Percentiles rank a stretch among this genome's conserved stretches.
phyloP scores from a whole-genome alignment of 2,888 invertebrate species.

The Pachymerium ferrugineum region DNA sequence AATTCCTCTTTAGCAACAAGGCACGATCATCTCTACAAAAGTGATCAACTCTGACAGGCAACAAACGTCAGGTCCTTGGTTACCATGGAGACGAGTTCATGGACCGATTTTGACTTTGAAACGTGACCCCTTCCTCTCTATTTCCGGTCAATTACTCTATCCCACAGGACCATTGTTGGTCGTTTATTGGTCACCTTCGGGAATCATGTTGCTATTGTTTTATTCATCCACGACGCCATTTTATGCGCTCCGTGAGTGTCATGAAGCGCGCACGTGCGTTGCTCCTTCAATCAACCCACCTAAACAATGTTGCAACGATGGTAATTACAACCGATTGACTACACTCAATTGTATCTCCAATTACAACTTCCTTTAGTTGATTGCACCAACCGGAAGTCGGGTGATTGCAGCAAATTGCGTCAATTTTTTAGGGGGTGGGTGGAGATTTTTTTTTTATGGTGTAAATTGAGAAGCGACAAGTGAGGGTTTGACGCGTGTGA shows the following conservation, averaged over 20 bases:
- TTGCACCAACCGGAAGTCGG: background rate
- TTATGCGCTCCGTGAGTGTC: slow-evolving; percentile 25
- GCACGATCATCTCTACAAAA: slow-evolving; percentile 6
- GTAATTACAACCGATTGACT: background rate
- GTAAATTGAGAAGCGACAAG: background rate
- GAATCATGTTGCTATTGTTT: background rate
- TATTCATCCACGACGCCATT: slow-evolving; percentile 23
- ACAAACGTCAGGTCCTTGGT: background rate
- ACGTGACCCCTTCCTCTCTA: background rate
- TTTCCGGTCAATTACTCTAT: slow-evolving; percentile 5
- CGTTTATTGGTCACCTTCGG: slow-evolving; percentile 16
- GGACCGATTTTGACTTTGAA: slow-evolving; percentile 27
- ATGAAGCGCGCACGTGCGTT: slow-evolving; percentile 15
- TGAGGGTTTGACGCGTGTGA: background rate
- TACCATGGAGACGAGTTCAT: slow-evolving; percentile 7
- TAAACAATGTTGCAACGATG: too few relatives aligned
- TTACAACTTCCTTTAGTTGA: background rate
- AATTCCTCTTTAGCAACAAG: slow-evolving; percentile 15
- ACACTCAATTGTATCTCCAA: background rate
- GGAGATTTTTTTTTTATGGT: background rate
- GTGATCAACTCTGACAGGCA: slow-evolving; percentile 17
- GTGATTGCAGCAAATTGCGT: slow-evolving; percentile 7
- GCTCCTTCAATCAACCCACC: background rate
- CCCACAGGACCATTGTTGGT: background rate
- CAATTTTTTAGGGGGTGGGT: background rate